phyloP scores from a whole-genome alignment of 92 coral and sea anemone species.

The Phenganax stokvisi region DNA sequence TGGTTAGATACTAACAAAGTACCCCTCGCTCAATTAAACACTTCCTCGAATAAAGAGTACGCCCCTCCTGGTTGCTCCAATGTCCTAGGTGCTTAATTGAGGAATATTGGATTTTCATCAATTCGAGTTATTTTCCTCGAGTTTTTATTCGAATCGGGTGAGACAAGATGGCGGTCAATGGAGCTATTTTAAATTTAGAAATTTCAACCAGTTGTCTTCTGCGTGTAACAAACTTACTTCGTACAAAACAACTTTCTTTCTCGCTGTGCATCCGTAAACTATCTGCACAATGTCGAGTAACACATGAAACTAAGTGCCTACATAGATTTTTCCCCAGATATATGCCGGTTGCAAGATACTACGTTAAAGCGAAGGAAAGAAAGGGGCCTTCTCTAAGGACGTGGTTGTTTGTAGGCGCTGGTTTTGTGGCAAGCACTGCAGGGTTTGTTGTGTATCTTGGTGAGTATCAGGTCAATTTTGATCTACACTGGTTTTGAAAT shows the following conservation, averaged over 20 bases:
- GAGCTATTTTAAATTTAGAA: neutral
- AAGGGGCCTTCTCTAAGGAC: constrained; percentile 77
- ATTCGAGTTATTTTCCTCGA: neutral
- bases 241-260: neutral
- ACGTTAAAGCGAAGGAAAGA: constrained; percentile 86
- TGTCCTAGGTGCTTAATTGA: too few relatives aligned
- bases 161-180: constrained; percentile 9
- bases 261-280: constrained; percentile 8
- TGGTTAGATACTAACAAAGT: too few relatives aligned
- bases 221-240: neutral
- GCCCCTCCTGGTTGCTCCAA: too few relatives aligned
- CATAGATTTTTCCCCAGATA: constrained; percentile 40
- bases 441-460: constrained; percentile 66
- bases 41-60: too few relatives aligned
- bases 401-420: constrained; percentile 70
- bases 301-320: neutral
- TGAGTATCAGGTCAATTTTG: constrained; percentile 35
- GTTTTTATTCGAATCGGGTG: constrained; percentile 1
- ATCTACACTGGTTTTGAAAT: too few relatives aligned
- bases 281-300: neutral
- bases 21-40: too few relatives aligned
- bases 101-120: too few relatives aligned
- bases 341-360: constrained; percentile 67
- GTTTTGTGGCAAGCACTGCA: constrained; percentile 44
- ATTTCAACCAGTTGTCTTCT: constrained; percentile 1